Conservation (phyloP, 2,113 vertebrate genomes). For the Candoia aspera region DNA sequence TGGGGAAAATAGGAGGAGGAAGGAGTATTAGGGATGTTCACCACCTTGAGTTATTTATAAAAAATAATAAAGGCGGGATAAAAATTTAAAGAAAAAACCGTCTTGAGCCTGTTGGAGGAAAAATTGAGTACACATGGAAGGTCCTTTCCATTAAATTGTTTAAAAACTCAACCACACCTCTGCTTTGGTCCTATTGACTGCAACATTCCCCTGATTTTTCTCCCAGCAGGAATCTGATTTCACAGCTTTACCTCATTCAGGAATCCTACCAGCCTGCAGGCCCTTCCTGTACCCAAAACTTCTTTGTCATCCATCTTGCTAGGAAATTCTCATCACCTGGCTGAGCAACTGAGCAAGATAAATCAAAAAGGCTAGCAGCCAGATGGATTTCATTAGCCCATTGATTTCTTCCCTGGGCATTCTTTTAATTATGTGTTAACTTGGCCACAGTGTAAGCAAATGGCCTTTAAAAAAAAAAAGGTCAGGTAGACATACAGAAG, state of each 20-base stretch:
- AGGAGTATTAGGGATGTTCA: no score
- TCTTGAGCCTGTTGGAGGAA: neutral
- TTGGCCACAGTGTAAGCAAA: conserved; percentile 48
- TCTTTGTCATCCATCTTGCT: neutral
- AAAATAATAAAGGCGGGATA: no score
- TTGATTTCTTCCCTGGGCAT: conserved; percentile 51
- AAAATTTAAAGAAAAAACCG: no score
- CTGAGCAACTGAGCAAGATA: conserved; percentile 34
- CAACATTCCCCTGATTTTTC: neutral
- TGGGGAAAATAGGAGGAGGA: no score
- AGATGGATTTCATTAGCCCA: conserved; percentile 48
- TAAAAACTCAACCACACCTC: neutral
- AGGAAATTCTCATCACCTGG: conserved; percentile 23
- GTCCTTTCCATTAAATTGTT: neutral
- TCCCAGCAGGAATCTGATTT: neutral
- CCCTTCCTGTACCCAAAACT: neutral
- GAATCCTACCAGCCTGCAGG: neutral
- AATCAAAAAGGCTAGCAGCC: conserved; percentile 39
- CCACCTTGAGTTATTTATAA: no score
- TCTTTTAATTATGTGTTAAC: conserved; percentile 60
- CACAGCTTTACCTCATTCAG: neutral
- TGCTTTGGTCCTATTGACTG: neutral
- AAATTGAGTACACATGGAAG: neutral
- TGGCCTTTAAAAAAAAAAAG: conserved; percentile 19
- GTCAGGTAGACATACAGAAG: neutral